Evolutionary conservation across 2,888 invertebrate genomes (phyloP).

Genomic region (Eupithecia insigniata): DNA sequence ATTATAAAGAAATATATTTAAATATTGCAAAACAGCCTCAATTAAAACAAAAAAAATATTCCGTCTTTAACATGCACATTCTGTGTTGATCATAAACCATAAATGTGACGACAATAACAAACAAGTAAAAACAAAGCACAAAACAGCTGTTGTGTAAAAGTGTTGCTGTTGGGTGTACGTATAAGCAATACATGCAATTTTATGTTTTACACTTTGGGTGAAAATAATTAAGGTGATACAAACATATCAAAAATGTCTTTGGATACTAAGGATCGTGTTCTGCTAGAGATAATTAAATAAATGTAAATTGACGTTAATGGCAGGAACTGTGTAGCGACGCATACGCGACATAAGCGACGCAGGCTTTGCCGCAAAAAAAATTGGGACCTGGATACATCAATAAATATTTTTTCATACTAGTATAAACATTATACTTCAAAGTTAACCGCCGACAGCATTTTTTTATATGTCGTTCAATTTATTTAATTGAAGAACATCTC

Average conservation of each 20-base stretch:
- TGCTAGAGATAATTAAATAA: neutral
- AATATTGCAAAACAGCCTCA: neutral
- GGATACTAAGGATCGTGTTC: neutral
- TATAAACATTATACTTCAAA: neutral
- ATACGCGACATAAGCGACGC: too few species aligned
- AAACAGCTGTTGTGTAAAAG: slow-evolving; percentile 6
- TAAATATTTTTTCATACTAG: too few species aligned
- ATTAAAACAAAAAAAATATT: neutral
- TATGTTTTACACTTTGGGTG: neutral
- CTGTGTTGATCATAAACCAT: slow-evolving; percentile 22
- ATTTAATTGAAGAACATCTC: neutral
- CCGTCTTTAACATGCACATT: slow-evolving; percentile 41
- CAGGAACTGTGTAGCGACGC: neutral
- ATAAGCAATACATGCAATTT: neutral
- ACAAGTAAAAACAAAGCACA: slow-evolving; percentile 17
- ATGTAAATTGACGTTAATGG: neutral
- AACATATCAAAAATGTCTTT: too few species aligned
- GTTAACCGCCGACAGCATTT: neutral
- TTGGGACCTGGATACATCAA: too few species aligned
- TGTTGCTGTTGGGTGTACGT: slow-evolving; percentile 29
- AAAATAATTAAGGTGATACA: neutral
- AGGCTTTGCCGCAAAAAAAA: too few species aligned
- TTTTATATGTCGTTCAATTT: neutral
- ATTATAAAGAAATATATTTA: neutral
- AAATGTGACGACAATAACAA: slow-evolving; percentile 4